Evolutionary conservation across 2,113 vertebrate genomes (phyloP), one percentile per base, ranked within the genome.

Genomic region (Aptenodytes patagonicus): DNA sequence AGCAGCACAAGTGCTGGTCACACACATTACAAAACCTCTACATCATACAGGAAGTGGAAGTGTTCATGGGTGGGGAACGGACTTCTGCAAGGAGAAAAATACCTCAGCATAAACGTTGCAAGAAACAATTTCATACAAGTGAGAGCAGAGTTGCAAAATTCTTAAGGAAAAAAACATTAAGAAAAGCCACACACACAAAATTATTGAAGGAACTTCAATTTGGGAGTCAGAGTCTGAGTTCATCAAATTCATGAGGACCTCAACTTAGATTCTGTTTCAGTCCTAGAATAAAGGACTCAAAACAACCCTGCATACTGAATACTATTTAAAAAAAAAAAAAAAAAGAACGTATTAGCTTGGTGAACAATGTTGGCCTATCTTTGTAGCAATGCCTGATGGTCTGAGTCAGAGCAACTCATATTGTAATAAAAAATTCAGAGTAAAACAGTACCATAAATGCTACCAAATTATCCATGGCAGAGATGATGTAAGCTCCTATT

Each of bases 11-110:
- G n/a, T 21, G 55, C 80, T 26, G 79, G 21, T 64, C 81, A 65
- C 73, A 49, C 47, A 61, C 66, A 60, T 90, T 54, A 31, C 66
- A 72, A 71, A 90, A 34, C 57, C 31, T 28, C 87, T 61, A 57
- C 85, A 89, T 40, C 70, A 91, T 17, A 40, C 84, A 94, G 92
- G 95, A 96, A 90, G 68, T 38, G 52, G 94, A 91, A 64, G 73
- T 1, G 57, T 76, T 61, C 58, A 69, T 69, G 87, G 93, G 89
- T 94, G 89, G 84, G 78, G 87, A 83, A 83, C 3, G 5, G n/a
- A 77, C 46, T 94, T 58, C 55, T 73, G 70, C 81, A 94, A 89
- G 3, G 7, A 77, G 58, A 62, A 72, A 90, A 95, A 61, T 17
- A 87, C 14, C 11, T 54, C 57, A 29, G 13, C 47, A 14, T 8